Evolutionary conservation across 2,888 invertebrate genomes (phyloP).

Genomic region (Brachynemurus nebulosus): DNA sequence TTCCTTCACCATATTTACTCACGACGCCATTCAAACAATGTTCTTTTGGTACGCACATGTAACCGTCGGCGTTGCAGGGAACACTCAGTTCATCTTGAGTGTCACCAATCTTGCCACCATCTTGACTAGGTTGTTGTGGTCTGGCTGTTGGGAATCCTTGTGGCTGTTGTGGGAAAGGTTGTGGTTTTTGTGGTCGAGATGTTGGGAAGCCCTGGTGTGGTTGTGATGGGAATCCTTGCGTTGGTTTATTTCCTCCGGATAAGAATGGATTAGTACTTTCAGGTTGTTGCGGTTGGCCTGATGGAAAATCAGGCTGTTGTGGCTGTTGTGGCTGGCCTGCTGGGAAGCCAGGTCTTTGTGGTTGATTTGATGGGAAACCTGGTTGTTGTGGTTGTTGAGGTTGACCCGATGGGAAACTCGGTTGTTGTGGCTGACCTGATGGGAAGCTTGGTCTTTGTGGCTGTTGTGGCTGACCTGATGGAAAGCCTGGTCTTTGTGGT

Average conservation of each 20-base stretch:
- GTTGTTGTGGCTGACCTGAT: neutral
- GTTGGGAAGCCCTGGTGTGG: slow-evolving; percentile 2
- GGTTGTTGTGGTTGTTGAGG: slow-evolving; percentile 1
- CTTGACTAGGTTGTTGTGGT: slow-evolving; percentile 26
- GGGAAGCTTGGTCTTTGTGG: neutral
- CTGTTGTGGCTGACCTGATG: neutral
- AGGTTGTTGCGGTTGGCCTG: slow-evolving; percentile 6
- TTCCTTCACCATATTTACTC: slow-evolving; percentile 34
- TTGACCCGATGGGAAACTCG: neutral
- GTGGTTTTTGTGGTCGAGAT: slow-evolving; percentile 1
- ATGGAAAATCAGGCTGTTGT: neutral
- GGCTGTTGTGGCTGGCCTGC: neutral
- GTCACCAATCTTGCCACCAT: slow-evolving; percentile 30
- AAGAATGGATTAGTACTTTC: slow-evolving; percentile 24
- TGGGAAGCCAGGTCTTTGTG: neutral
- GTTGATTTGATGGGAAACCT: neutral
- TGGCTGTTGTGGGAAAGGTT: slow-evolving; percentile 5
- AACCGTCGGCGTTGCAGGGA: slow-evolving; percentile 42
- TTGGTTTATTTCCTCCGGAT: slow-evolving; percentile 8
- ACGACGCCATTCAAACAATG: slow-evolving; percentile 47
- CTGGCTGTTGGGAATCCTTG: slow-evolving; percentile 7
- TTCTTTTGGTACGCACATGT: slow-evolving; percentile 44
- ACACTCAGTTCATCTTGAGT: slow-evolving; percentile 33
- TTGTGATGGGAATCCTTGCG: neutral
- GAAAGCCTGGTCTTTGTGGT: neutral